These are phyloP conservation scores for Leptopilina myrica DNA, from an alignment of 2,888 invertebrate genomes.

Conservation along the genomic window DNA sequence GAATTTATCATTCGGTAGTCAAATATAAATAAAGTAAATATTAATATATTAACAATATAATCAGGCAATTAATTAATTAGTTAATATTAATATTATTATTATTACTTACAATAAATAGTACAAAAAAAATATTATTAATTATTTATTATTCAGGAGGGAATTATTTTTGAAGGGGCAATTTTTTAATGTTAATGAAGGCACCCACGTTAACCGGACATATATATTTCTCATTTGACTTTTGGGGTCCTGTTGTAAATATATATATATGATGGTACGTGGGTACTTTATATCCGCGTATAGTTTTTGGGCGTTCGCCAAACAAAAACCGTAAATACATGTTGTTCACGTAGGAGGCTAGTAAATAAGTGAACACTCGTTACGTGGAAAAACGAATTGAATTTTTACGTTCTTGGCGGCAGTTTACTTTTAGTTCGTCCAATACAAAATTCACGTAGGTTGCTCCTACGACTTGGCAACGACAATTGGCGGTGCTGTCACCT, in stretches of 20 bases:
- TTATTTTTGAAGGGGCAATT: not conserved
- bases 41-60: too few species aligned
- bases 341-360: constrained; percentile 55
- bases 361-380: constrained; percentile 55
- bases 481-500: constrained; percentile 29
- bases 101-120: too few species aligned
- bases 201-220: constrained; percentile 35
- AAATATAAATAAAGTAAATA: too few species aligned
- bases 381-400: constrained; percentile 66
- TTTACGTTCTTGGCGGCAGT: constrained; percentile 54
- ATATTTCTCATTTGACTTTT: constrained; percentile 22
- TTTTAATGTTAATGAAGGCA: constrained; percentile 26
- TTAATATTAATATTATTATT: too few species aligned
- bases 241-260: not conserved
- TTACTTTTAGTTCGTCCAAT: constrained; percentile 57
- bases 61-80: too few species aligned
- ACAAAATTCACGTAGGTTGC: constrained; percentile 30
- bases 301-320: constrained; percentile 63
- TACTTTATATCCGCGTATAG: constrained; percentile 47
- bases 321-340: constrained; percentile 57
- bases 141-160: not conserved
- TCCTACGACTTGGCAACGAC: constrained; percentile 35
- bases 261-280: constrained; percentile 48
- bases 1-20: too few species aligned
- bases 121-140: too few species aligned